Evolutionary conservation across 2,888 invertebrate species (phyloP).

Genomic region (Drosophila rubida): DNA sequence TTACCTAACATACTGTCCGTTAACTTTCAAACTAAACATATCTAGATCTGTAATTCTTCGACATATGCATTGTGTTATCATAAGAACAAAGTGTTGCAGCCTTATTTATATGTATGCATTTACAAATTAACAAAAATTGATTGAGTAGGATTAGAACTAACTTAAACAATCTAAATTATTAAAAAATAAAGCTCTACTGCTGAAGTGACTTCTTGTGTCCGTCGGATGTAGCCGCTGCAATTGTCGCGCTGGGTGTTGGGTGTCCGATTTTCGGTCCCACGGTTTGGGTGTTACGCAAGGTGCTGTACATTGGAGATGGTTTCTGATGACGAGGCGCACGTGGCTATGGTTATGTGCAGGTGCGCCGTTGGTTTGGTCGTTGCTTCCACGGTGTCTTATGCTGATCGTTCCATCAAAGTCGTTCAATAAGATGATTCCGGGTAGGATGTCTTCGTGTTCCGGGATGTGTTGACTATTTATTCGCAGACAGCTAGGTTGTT

Average conservation of each 20-base stretch:
- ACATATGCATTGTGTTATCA: too few relatives aligned
- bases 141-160: background rate
- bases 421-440: background rate
- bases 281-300: background rate
- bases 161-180: background rate
- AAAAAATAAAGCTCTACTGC: background rate
- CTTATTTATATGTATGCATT: too few relatives aligned
- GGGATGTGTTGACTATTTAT: constrained; percentile 1
- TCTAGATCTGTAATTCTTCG: too few relatives aligned
- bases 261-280: background rate
- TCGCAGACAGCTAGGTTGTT: background rate
- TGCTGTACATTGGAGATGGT: background rate
- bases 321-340: background rate
- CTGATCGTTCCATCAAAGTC: background rate
- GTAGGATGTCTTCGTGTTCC: background rate
- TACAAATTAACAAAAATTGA: too few relatives aligned
- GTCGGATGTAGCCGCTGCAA: background rate
- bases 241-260: background rate
- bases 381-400: background rate
- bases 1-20: too few relatives aligned
- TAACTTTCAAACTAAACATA: too few relatives aligned
- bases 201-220: background rate
- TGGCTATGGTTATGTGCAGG: background rate
- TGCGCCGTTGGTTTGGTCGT: background rate
- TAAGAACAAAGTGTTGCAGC: too few relatives aligned